These are phyloP conservation scores for Muscidifurax raptorellus DNA, from an alignment of 1,140 invertebrate species.

Conservation along the genomic window DNA sequence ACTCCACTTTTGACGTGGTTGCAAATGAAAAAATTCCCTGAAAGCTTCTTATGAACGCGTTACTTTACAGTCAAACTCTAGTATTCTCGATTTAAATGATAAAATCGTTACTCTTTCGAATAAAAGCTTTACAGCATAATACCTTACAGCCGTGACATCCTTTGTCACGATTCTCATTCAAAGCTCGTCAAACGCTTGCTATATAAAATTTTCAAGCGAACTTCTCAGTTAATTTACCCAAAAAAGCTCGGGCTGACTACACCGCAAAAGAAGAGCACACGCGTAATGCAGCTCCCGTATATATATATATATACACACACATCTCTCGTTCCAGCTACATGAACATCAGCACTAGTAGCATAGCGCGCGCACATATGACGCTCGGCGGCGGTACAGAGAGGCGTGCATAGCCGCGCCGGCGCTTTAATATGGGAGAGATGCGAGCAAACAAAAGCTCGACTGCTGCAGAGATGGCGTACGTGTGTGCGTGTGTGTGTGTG, in stretches of 20 bases:
- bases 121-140: too few species aligned
- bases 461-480: conserved; percentile 50
- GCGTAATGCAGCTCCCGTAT: not conserved
- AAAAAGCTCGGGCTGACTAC: not conserved
- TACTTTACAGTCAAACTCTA: too few species aligned
- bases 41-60: not conserved
- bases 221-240: not conserved
- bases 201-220: not conserved
- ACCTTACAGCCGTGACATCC: too few species aligned
- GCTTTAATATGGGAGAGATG: conserved; percentile 75
- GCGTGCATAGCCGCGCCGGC: conserved; percentile 14
- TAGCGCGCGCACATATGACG: not conserved
- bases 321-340: not conserved
- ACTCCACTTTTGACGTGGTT: not conserved
- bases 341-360: not conserved
- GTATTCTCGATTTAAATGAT: too few species aligned
- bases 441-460: conserved; percentile 73
- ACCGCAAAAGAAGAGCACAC: not conserved
- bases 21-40: not conserved
- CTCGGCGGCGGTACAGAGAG: not conserved
- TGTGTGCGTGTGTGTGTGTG: conserved; percentile 56
- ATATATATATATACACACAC: too few species aligned
- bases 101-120: too few species aligned
- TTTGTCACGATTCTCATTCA: too few species aligned
- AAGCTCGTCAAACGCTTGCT: not conserved